Conservation (phyloP, 2,113 vertebrate genomes). For the Artemisiospiza belli region DNA sequence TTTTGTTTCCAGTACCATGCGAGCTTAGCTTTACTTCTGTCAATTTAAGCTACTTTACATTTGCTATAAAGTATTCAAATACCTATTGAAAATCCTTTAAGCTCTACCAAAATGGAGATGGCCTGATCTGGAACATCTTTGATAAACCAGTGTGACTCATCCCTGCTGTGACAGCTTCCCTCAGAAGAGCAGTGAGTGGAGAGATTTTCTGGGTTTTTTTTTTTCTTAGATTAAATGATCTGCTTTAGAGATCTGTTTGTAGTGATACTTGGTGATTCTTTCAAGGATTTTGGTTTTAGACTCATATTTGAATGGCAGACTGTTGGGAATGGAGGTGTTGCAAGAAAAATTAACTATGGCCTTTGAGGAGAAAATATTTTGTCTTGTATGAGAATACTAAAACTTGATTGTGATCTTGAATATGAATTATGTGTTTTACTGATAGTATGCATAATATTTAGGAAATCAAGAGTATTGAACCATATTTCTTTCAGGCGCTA, state of each 20-base stretch:
- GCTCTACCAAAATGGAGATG: neutral
- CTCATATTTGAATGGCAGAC: neutral
- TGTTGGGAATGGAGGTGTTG: neutral
- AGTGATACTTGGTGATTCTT: neutral
- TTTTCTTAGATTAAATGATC: neutral
- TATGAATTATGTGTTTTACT: neutral
- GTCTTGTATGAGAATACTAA: neutral
- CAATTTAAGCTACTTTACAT: neutral
- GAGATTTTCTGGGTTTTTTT: neutral
- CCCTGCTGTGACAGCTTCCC: neutral
- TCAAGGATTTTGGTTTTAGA: neutral
- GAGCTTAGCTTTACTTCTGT: neutral
- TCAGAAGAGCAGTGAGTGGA: neutral
- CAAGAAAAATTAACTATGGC: neutral
- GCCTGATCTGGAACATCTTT: neutral
- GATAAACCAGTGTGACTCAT: neutral
- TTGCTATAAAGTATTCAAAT: neutral
- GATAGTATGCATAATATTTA: neutral
- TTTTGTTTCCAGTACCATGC: neutral
- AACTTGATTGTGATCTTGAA: neutral
- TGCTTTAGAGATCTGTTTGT: neutral
- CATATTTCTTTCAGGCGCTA: neutral
- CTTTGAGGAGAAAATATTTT: neutral
- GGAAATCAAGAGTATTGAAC: neutral
- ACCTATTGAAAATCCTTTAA: constrained; percentile 6